Evolutionary conservation across 2,113 vertebrate genomes (phyloP).

Genomic region (Patagioenas fasciata): DNA sequence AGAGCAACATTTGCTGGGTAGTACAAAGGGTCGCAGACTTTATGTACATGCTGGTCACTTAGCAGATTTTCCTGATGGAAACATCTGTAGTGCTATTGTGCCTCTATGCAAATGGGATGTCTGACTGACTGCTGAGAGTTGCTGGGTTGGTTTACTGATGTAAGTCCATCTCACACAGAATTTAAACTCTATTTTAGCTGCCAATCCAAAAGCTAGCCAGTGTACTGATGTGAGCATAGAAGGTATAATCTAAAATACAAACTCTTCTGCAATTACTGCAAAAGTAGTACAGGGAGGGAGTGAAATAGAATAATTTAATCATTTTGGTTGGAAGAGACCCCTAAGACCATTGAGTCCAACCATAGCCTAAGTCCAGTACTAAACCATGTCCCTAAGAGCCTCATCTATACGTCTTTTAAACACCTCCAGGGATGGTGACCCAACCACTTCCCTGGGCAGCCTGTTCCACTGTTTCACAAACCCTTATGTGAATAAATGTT

Average conservation of each 20-base stretch:
- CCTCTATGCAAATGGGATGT: not conserved
- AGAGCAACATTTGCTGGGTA: not conserved
- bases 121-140: not conserved
- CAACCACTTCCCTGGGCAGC: too few relatives aligned
- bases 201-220: not conserved
- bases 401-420: too few relatives aligned
- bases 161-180: not conserved
- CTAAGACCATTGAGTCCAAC: too few relatives aligned
- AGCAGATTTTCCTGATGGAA: not conserved
- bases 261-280: not conserved
- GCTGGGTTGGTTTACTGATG: not conserved
- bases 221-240: not conserved
- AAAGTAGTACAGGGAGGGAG: not conserved
- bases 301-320: not conserved
- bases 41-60: rapidly evolving
- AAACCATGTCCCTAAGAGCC: too few relatives aligned
- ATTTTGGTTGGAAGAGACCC: too few relatives aligned
- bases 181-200: not conserved
- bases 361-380: too few relatives aligned
- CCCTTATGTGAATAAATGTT: too few relatives aligned
- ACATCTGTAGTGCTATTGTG: rapidly evolving
- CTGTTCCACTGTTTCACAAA: too few relatives aligned
- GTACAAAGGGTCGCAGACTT: not conserved
- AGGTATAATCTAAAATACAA: not conserved
- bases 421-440: too few relatives aligned